Evolutionary conservation across 1,140 invertebrate genomes (phyloP).

Genomic region (Sarcophaga peregrina): DNA sequence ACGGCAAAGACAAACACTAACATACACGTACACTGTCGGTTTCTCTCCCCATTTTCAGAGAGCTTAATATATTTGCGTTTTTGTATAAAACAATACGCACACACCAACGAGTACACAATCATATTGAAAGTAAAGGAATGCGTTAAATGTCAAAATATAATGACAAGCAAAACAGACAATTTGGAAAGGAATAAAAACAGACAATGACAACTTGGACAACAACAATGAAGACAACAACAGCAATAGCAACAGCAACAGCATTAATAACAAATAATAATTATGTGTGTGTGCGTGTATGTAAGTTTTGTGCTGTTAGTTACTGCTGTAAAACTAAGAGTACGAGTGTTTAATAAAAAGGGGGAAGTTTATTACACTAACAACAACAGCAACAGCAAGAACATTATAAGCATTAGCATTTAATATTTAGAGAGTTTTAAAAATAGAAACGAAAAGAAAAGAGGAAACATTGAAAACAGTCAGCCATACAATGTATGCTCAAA

Average conservation of each 20-base stretch:
- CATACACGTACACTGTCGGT: not conserved
- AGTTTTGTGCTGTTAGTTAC: too few relatives aligned
- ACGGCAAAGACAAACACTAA: not conserved
- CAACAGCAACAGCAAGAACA: not conserved
- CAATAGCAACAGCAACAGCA: not conserved
- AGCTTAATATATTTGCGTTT: too few relatives aligned
- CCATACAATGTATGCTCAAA: too few relatives aligned
- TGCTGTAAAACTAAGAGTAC: too few relatives aligned
- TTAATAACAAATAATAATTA: too few relatives aligned
- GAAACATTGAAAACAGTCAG: not conserved
- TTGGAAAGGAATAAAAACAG: constrained; percentile 27
- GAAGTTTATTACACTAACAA: not conserved
- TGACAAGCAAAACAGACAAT: constrained; percentile 39
- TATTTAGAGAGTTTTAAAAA: not conserved
- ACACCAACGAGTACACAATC: not conserved
- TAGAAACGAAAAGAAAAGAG: not conserved
- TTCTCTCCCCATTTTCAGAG: not conserved
- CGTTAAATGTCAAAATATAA: constrained; percentile 40
- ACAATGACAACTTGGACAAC: not conserved
- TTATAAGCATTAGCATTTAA: not conserved
- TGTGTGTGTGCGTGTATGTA: too few relatives aligned
- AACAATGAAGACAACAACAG: not conserved
- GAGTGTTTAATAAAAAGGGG: too few relatives aligned
- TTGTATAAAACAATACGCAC: too few relatives aligned
- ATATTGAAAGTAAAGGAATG: constrained; percentile 15